Evolutionary conservation across 35 echinoderm and acorn worm genomes (phyloP), one percentile per base, ranked within the genome.

Genomic region (Diadema setosum): DNA sequence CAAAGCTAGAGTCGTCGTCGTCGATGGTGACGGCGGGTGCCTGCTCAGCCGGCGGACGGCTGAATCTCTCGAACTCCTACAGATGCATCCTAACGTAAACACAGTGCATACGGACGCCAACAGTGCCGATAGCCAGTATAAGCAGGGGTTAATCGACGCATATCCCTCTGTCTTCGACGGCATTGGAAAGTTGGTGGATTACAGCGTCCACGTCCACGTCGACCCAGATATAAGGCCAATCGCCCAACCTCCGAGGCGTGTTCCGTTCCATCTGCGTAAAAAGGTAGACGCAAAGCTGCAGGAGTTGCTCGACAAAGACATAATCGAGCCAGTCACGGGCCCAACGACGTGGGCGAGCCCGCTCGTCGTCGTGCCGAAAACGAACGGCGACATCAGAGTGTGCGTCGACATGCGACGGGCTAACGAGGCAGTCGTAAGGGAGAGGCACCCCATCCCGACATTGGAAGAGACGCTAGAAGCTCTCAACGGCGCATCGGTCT

Each of bases 241-340:
- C 46, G 76, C 84, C 2, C 88, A 91, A 80, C 88, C 83, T 27
- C 88, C 91, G 56, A 46, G 84, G 1, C 45, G 88, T 5, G 91
- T 87, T 12, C 88, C 93, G 18, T 95, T 95, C 21, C 88, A 95
- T 41, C 18, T 91, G 24, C 37, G 84, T 1, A 87, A 91, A 42
- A 91, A 90, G 42, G 93, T 87, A 27, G 82, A 91, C 12, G 55
- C 16, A 20, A 82, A 91, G 64, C 11, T 91, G 41, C 31, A 58
- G n/a, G 69, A 80, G 39, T 39, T 84, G 25, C 60, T 50, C 18
- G 65, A 76, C 26, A 9, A 65, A 6, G 81, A 84, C 81, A 90
- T 90, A 9, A 84, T 83, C 18, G 88, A 90, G 37, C 81, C 80
- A n/a, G 88, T 90, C 1, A 24, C 39, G n/a, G 82, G 41, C 45